Evolutionary conservation across 2,888 invertebrate species (phyloP).

Genomic region (Acanthosepion lycidas): DNA sequence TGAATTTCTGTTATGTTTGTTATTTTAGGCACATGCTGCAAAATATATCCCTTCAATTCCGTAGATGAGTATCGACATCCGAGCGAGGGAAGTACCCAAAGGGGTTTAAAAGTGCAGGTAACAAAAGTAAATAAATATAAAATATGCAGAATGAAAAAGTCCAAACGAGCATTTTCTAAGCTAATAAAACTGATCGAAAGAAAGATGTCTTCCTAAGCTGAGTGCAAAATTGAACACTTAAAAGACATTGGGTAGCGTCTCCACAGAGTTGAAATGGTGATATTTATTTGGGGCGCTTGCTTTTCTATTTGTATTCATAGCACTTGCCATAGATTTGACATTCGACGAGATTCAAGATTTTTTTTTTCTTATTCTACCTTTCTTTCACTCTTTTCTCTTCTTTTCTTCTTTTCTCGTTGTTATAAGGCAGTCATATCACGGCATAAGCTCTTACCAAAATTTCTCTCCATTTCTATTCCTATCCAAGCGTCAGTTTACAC

Average conservation of each 20-base stretch:
- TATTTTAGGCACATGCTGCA: neutral
- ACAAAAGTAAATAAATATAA: neutral
- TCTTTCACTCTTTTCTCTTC: neutral
- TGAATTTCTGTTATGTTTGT: neutral
- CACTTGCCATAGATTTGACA: neutral
- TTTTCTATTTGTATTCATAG: neutral
- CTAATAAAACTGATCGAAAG: too few relatives aligned
- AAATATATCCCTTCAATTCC: neutral
- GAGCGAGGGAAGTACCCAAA: neutral
- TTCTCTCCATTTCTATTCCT: neutral
- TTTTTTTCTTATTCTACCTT: neutral
- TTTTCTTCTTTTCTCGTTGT: neutral
- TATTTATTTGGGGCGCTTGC: slow-evolving; percentile 1
- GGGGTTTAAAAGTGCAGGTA: neutral
- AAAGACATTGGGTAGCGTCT: neutral
- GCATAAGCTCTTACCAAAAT: neutral
- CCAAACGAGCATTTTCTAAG: too few relatives aligned
- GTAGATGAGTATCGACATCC: neutral
- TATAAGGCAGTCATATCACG: neutral
- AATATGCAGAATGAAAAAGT: too few relatives aligned
- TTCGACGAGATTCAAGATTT: neutral
- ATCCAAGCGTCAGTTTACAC: neutral
- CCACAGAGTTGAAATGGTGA: neutral
- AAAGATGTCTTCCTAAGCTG: neutral
- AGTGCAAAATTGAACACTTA: neutral